Percentiles rank a stretch among this genome's conserved stretches.
Evolutionary conservation across 2,797 vertebrate genomes (phyloP).

Genomic region (Enteromius fasciolatus): DNA sequence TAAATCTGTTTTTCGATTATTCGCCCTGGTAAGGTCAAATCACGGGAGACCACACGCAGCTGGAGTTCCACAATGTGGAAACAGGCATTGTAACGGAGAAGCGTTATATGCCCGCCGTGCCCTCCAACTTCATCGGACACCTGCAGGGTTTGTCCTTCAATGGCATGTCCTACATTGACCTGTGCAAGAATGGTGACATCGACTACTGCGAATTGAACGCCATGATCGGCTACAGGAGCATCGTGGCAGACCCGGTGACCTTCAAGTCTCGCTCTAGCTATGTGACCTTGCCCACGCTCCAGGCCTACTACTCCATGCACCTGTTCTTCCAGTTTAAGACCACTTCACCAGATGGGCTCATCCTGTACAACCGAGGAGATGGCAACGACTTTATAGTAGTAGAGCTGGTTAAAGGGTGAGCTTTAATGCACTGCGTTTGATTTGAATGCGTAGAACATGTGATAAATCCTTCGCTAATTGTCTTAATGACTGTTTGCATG

Average conservation of each 20-base stretch:
- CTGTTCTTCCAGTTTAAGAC: conserved; percentile 99
- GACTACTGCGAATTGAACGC: conserved; percentile 99
- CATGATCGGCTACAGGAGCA: conserved; percentile 97
- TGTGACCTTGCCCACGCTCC: conserved; percentile 92
- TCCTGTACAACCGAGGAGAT: conserved; percentile 96
- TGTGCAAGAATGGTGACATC: conserved; percentile 99
- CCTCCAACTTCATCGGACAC: conserved; percentile 99
- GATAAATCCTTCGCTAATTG: conserved; percentile 21
- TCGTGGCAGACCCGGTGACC: conserved; percentile 97
- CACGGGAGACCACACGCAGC: conserved; percentile 95
- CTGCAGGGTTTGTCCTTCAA: conserved; percentile 97
- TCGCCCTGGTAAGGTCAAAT: conserved; percentile 87
- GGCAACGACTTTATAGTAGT: conserved; percentile 98
- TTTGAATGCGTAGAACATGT: background rate
- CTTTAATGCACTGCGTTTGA: background rate
- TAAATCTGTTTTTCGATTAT: conserved; percentile 48
- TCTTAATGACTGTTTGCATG: conserved; percentile 19
- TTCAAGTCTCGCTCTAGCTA: conserved; percentile 98
- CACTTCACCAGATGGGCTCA: conserved; percentile 93
- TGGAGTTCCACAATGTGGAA: conserved; percentile 99
- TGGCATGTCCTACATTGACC: conserved; percentile 98
- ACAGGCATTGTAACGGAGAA: conserved; percentile 98
- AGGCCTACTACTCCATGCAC: conserved; percentile 99
- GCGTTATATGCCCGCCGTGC: conserved; percentile 92
- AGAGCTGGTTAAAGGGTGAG: conserved; percentile 99